Base-by-base conservation (phyloP, 2,888 invertebrate genomes). In the Lasioglossum figueresi region DNA sequence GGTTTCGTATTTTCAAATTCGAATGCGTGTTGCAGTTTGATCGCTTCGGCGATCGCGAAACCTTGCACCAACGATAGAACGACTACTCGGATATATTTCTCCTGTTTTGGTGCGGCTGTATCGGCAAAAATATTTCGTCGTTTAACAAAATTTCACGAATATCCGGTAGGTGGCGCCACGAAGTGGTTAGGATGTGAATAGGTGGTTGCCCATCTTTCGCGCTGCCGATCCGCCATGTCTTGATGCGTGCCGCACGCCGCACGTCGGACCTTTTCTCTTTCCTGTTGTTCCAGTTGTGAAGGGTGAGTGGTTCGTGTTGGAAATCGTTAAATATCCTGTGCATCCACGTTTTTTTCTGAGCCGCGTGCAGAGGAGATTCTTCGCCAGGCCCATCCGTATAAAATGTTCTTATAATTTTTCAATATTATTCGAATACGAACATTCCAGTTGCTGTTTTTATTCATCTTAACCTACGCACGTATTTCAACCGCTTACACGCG, bases 301-400 rank as follows among this genome's bases (percentile, higher is more conserved):
- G 74, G 91, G 92, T 91, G 84, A 91, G 91, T 91, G 82, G 5
- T 74, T 16, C 76, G 37, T 27, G 23, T 16, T 71, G 27, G 31
- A 78, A 91, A 91, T 91, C 91, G 40, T 8, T 34, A 66, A 88
- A 76, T 86, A 92, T 91, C 82, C 19, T 27, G 19, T 45, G 37
- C 88, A 91, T 91, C 91, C 40, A 74, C 23, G n/a, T 68, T 37
- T 81, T 81, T 76, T 72, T 37, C 23, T 14, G 27, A 43, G 48
- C 52, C 56, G 16, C 34, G 68, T 56, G 43, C 52, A 37, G 8
- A 37, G 40, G 52, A 76, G 16, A 71, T 82, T 72, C n/a, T 56
- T 83, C 37, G 0, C 40, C 59, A 43, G 48, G 23, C 40, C 34
- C 80, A 16, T 0, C 34, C 12, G 19, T 79, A 79, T 40, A 72